Evolutionary conservation across 2,888 invertebrate genomes (phyloP).

Genomic region (Eulithis testata): DNA sequence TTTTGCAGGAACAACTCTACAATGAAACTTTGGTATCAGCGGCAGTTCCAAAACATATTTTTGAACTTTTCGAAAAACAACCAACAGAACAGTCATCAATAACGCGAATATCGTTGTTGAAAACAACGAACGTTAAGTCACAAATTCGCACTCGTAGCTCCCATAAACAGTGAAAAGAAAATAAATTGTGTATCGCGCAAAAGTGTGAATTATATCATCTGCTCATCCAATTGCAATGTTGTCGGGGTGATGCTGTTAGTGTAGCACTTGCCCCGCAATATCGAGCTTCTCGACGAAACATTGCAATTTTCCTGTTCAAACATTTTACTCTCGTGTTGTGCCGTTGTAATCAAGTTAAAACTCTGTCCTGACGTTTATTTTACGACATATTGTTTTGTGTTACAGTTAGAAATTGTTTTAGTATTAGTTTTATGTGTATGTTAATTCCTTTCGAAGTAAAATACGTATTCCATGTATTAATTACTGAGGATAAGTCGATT

Average conservation of each 20-base stretch:
- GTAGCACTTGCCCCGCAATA: constrained; percentile 54
- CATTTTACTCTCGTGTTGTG: constrained; percentile 58
- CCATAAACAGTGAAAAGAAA: constrained; percentile 35
- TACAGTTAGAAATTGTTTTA: constrained; percentile 19
- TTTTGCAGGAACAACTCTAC: background rate
- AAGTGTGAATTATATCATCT: constrained; percentile 50
- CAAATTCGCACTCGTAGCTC: constrained; percentile 23
- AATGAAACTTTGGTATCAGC: background rate
- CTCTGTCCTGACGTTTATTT: constrained; percentile 49
- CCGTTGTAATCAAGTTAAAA: constrained; percentile 61
- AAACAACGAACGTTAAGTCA: constrained; percentile 17
- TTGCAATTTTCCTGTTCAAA: constrained; percentile 64
- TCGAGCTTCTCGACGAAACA: constrained; percentile 54
- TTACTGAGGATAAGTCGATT: background rate
- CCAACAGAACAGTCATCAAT: constrained; percentile 2
- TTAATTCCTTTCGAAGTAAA: constrained; percentile 2
- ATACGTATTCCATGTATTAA: background rate
- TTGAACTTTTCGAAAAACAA: background rate
- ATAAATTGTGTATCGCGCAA: constrained; percentile 38
- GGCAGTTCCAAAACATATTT: background rate
- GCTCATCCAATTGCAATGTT: constrained; percentile 56
- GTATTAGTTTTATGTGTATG: constrained; percentile 17
- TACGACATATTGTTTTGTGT: constrained; percentile 46
- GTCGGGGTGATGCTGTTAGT: constrained; percentile 54
- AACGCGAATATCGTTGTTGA: constrained; percentile 18